phyloP scores from a whole-genome alignment of 2,888 invertebrate species.

The Drosophila monieri region DNA sequence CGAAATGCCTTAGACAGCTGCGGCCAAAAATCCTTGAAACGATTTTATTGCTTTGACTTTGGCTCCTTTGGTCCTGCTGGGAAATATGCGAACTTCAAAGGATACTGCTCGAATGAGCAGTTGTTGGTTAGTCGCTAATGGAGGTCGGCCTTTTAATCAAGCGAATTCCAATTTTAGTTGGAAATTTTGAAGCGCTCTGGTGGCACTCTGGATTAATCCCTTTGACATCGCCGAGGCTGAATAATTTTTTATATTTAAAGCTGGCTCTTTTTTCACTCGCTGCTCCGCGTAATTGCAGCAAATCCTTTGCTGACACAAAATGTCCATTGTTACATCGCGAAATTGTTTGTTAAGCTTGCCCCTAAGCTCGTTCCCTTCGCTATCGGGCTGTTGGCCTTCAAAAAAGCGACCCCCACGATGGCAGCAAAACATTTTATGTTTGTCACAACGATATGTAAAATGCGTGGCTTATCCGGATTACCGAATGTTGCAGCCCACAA shows the following conservation, averaged over 20 bases:
- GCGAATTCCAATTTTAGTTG: constrained; percentile 18
- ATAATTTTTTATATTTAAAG: constrained; percentile 48
- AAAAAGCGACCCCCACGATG: constrained; percentile 2
- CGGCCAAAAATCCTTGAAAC: constrained; percentile 36
- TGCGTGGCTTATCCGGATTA: constrained; percentile 55
- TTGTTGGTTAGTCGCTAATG: constrained; percentile 20
- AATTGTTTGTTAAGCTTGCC: constrained; percentile 48
- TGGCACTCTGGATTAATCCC: constrained; percentile 31
- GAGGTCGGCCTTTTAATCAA: constrained; percentile 34
- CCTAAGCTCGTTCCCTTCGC: constrained; percentile 19
- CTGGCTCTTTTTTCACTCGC: constrained; percentile 29
- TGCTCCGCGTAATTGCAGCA: constrained; percentile 44
- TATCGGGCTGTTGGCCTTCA: constrained; percentile 7
- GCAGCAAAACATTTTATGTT: constrained; percentile 13
- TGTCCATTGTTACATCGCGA: constrained; percentile 47
- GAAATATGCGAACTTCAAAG: constrained; percentile 19
- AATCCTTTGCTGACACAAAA: constrained; percentile 52
- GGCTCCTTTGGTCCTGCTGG: constrained; percentile 2
- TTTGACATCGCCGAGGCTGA: constrained; percentile 43
- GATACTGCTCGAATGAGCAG: background rate
- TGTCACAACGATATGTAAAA: constrained; percentile 50
- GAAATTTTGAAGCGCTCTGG: constrained; percentile 7
- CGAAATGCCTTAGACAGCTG: constrained; percentile 27
- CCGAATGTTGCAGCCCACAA: constrained; percentile 40
- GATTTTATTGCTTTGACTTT: constrained; percentile 35